Evolutionary conservation across 2,797 vertebrate genomes (phyloP), one percentile per base, ranked within the genome.

Genomic region (Periophthalmus magnuspinnatus): DNA sequence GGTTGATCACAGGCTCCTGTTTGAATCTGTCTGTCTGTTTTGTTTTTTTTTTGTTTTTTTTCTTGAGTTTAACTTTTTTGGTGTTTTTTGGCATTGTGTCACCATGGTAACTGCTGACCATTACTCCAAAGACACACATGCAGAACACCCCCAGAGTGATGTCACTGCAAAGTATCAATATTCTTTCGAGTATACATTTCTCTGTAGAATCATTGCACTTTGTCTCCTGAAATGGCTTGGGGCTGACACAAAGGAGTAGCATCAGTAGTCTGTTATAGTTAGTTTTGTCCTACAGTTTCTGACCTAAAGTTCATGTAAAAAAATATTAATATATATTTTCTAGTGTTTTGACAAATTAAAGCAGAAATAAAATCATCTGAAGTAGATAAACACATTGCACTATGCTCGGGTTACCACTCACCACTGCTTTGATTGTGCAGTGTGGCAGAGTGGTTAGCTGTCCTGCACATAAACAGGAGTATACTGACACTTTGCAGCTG

Each of bases 151-250:
- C 41, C 41, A 16, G 41, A 1, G 13, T 45, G 13, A 45, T 16
- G 1, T 45, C 10, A 45, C 11, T 45, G 13, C 41, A 45, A 45
- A 45, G 41, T 45, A 45, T 45, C 11, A 45, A 45, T 41, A 41
- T n/a, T 50, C 16, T 50, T 50, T 17, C 6, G 6, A 52, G n/a
- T 52, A 6, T 52, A 52, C 17, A n/a, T 50, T 52, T 52, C 6
- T 28, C 54, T 9, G 19, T 34, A 64, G 36, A 47, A 7, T 57
- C 57, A 84, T 81, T 85, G 80, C 80, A 86, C 72, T 63, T 45
- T 38, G 1, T n/a, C 34, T 13, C 2, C 59, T 5, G 33, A 38
- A 65, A 52, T 33, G 19, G 16, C 63, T 50, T 11, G 5, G 2
- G 17, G 14, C 5, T 6, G 28, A 58, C 33, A 56, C 0, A 13